Conservation (phyloP, 2,797 vertebrate species). For the Todus mexicanus region DNA sequence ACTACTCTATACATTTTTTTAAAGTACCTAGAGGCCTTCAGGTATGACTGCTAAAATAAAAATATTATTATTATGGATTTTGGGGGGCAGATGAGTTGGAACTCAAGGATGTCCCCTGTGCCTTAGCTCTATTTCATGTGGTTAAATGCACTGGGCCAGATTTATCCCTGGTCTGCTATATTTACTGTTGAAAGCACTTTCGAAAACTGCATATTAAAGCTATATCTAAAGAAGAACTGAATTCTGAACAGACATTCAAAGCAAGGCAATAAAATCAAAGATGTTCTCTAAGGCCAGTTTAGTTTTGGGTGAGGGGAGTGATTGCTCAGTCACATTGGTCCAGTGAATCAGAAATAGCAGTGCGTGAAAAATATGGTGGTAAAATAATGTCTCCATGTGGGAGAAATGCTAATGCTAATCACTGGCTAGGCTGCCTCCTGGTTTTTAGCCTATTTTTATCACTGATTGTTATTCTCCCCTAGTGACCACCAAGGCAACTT, state of each 20-base stretch:
- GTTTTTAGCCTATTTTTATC: constrained; percentile 11
- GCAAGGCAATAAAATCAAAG: constrained; percentile 23
- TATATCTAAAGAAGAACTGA: constrained; percentile 24
- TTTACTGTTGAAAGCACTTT: constrained; percentile 31
- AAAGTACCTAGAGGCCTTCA: constrained; percentile 51
- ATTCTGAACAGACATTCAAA: constrained; percentile 10
- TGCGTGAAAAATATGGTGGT: neutral
- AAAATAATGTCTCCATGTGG: constrained; percentile 1
- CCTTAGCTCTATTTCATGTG: neutral
- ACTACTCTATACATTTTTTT: constrained; percentile 39
- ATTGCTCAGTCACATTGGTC: neutral
- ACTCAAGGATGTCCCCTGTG: constrained; percentile 8
- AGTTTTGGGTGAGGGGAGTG: constrained; percentile 22
- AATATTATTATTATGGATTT: constrained; percentile 61
- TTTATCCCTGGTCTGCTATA: constrained; percentile 42
- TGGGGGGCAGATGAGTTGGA: constrained; percentile 27
- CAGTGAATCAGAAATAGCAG: constrained; percentile 9
- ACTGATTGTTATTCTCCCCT: neutral
- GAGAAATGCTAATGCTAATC: neutral
- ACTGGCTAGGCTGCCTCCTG: neutral
- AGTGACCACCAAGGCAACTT: neutral
- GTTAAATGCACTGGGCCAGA: constrained; percentile 22
- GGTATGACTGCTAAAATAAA: constrained; percentile 39
- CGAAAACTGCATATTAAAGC: constrained; percentile 4
- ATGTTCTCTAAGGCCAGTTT: constrained; percentile 44